Percentiles rank a stretch among this genome's conserved stretches.
These are phyloP conservation scores for Psilopogon haemacephalus DNA, from an alignment of 2,113 vertebrate species.

Conservation along the genomic window DNA sequence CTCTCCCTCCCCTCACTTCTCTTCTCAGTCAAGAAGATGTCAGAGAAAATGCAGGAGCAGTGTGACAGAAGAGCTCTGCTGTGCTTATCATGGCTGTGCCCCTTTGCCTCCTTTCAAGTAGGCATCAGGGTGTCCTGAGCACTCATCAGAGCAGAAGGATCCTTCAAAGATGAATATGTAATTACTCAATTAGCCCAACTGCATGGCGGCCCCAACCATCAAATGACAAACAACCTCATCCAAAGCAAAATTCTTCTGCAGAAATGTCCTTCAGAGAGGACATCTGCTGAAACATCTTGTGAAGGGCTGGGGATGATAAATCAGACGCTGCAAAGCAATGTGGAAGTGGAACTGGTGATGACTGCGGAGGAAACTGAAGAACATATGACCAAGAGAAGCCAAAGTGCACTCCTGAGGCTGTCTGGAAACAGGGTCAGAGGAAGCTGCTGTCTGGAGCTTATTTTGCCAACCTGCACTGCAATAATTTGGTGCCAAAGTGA, in stretches of 20 bases:
- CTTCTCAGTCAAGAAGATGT: not conserved
- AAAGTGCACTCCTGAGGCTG: constrained; percentile 13
- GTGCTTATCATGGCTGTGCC: not conserved
- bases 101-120: not conserved
- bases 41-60: not conserved
- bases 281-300: not conserved
- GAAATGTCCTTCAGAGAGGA: constrained; percentile 1
- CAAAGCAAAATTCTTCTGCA: not conserved
- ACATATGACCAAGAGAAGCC: not conserved
- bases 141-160: not conserved
- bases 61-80: not conserved
- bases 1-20: not conserved
- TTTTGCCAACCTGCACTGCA: constrained; percentile 25
- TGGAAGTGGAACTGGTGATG: not conserved
- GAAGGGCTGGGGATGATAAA: not conserved
- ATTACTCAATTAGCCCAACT: constrained; percentile 9
- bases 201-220: not conserved
- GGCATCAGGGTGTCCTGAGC: not conserved
- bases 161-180: not conserved
- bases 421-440: constrained; percentile 13
- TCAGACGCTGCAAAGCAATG: not conserved
- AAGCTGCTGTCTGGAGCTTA: constrained; percentile 37
- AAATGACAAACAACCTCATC: constrained; percentile 2
- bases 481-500: constrained; percentile 68
- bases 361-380: constrained; percentile 20